Base-by-base conservation (phyloP, 2,113 vertebrate species). In the Bubo bubo region DNA sequence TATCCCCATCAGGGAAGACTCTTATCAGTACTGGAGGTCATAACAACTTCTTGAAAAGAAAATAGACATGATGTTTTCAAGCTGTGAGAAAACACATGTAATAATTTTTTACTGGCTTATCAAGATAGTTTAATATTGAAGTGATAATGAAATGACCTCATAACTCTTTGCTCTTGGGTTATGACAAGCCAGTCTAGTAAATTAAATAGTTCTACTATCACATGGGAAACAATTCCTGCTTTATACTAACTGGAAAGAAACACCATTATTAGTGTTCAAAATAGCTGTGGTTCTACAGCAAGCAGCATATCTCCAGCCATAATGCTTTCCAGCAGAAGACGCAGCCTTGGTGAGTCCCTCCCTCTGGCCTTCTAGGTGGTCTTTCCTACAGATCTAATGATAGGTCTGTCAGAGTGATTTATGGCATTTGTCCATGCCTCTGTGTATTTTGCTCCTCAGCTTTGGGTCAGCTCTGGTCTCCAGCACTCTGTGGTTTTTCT, bases 361-460 rank as follows among this genome's bases (percentile, higher is more conserved):
- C 70, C 59, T 93, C 80, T 63, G 88, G 93, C 96, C 91, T 97
- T 94, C 95, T 93, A 95, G 97, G 97, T 97, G 96, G 96, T 97
- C 97, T 72, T 88, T 87, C 71, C 63, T 95, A 47, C 60, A 83
- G 64, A 90, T 75, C 50, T 91, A 97, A 94, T 80, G 92, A 94
- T 88, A 90, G 74, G 39, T 75, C 77, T 86, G 86, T 90, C 94
- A 91, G 67, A 76, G 83, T 88, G 86, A 95, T 96, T 97, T 93
- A 95, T 95, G 88, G 77, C 30, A 0, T 58, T 83, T 86, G 28
- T 88, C 93, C 80, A 73, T 71, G 88, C 86, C 71, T 91, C 89
- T 70, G 90, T 92, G 95, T 80, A 89, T 94, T 94, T 87, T 81
- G 67, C 66, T 93, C 22, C 84, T 93, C 72, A 18, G 80, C 75